Conservation (phyloP, 2,888 invertebrate species). For the Drosophila ustulata region DNA sequence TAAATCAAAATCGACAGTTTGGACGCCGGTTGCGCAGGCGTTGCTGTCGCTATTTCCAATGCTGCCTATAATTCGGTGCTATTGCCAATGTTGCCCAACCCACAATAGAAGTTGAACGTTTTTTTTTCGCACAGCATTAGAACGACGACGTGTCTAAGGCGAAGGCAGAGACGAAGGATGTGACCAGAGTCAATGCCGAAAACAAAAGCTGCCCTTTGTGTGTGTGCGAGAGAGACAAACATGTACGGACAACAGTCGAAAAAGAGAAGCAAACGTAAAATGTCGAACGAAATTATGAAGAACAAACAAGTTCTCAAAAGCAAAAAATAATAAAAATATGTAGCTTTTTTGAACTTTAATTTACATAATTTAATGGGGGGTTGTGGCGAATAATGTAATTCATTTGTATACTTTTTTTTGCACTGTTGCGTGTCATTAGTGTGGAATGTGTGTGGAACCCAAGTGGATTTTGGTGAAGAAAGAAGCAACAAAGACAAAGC, state of each 20-base stretch:
- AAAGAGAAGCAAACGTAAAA: constrained; percentile 31
- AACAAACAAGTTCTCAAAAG: constrained; percentile 68
- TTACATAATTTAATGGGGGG: constrained; percentile 64
- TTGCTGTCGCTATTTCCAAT: not conserved
- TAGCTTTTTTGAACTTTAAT: constrained; percentile 43
- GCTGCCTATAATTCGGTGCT: too few species aligned
- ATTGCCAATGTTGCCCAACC: constrained; percentile 17
- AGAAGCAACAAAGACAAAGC: constrained; percentile 7
- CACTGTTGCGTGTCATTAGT: constrained; percentile 20
- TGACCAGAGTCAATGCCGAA: constrained; percentile 8
- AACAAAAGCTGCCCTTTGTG: not conserved
- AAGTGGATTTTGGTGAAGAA: constrained; percentile 33
- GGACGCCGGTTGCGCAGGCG: constrained; percentile 42
- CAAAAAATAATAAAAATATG: constrained; percentile 67
- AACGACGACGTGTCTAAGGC: not conserved
- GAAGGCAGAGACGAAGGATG: not conserved
- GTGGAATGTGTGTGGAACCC: constrained; percentile 29
- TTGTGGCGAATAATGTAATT: constrained; percentile 17
- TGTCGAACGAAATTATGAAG: constrained; percentile 46
- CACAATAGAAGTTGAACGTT: constrained; percentile 24
- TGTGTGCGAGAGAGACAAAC: constrained; percentile 4
- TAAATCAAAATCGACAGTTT: constrained; percentile 26
- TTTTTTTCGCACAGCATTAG: not conserved
- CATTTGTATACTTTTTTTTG: constrained; percentile 14
- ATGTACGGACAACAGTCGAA: constrained; percentile 9